Conservation (phyloP, 1,140 invertebrate species). For the Helicoverpa zea region DNA sequence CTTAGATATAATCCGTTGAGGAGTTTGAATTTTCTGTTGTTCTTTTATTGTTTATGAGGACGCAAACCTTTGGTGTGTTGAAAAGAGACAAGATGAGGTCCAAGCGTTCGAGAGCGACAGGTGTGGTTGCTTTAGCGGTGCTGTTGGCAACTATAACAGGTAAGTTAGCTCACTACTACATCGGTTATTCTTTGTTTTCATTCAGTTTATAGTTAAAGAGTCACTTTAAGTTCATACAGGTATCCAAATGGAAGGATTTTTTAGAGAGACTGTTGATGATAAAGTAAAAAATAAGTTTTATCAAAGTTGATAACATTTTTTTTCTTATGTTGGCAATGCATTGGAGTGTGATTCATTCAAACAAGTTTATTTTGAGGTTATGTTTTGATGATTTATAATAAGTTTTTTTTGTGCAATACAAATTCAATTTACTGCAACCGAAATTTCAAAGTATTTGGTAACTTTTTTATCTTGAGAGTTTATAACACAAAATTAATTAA, state of each 20-base stretch:
- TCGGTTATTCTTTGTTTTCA: constrained; percentile 20
- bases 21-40: constrained; percentile 77
- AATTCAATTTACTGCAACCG: too few species aligned
- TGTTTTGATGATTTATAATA: constrained; percentile 48
- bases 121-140: constrained; percentile 80
- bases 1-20: constrained; percentile 74
- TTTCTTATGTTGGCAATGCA: constrained; percentile 62
- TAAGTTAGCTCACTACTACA: constrained; percentile 61
- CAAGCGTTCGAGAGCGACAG: constrained; percentile 77
- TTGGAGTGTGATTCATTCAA: constrained; percentile 64
- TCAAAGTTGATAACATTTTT: constrained; percentile 52
- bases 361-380: constrained; percentile 61
- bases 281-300: constrained; percentile 8
- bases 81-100: constrained; percentile 84
- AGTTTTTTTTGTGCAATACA: background rate
- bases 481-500: background rate
- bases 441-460: background rate
- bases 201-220: background rate
- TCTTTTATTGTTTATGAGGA: constrained; percentile 74
- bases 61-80: constrained; percentile 70
- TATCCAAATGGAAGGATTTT: background rate
- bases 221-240: background rate
- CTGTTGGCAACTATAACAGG: constrained; percentile 81
- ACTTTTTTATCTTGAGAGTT: background rate
- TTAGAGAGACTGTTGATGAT: background rate